These are phyloP conservation scores for Apamea anceps DNA, from an alignment of 2,888 invertebrate species.

Conservation along the genomic window DNA sequence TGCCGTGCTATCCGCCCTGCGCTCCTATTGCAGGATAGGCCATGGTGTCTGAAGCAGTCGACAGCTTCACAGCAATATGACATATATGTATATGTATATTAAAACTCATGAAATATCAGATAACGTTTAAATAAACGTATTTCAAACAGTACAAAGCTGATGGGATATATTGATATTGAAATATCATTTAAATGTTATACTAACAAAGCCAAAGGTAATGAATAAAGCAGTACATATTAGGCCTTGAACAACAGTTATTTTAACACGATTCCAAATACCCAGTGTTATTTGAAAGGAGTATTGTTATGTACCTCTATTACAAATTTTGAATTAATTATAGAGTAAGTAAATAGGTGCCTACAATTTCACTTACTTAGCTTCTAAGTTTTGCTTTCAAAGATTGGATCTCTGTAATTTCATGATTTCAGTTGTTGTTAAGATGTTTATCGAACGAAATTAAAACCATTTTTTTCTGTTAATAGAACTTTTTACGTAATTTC, in stretches of 20 bases:
- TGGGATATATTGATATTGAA: conserved; percentile 19
- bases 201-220: conserved; percentile 11
- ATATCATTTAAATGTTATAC: conserved; percentile 30
- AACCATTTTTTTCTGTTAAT: not conserved
- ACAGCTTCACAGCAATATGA: not conserved
- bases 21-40: not conserved
- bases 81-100: not conserved
- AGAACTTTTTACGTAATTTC: not conserved
- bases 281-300: conserved; percentile 13
- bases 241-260: conserved; percentile 25
- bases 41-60: not conserved
- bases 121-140: not conserved
- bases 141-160: conserved; percentile 12
- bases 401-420: conserved; percentile 19
- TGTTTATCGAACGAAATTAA: conserved; percentile 28
- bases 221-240: not conserved
- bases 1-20: too few species aligned
- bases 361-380: conserved; percentile 5
- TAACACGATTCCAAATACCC: conserved; percentile 7
- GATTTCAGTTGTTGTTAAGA: conserved; percentile 24
- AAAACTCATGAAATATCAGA: not conserved
- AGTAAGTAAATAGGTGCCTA: conserved; percentile 11
- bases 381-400: conserved; percentile 40
- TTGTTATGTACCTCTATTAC: conserved; percentile 2
- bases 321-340: conserved; percentile 30